phyloP scores from a whole-genome alignment of 2,113 vertebrate species.

The Phrynocephalus versicolor region DNA sequence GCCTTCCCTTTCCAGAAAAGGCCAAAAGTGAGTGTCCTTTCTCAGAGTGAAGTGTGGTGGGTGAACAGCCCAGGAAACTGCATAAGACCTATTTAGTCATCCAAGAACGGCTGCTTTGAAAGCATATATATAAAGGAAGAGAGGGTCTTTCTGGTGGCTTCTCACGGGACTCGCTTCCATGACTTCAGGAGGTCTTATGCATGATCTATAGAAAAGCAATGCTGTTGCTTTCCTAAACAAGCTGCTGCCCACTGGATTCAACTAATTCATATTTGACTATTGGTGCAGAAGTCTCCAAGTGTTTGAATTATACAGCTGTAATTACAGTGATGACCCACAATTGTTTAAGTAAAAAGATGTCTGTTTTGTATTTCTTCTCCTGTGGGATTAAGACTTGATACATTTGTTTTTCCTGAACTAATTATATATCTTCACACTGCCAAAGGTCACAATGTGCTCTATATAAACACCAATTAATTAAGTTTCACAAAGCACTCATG shows the following conservation, averaged over 20 bases:
- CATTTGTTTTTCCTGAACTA: background rate
- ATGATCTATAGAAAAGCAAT: background rate
- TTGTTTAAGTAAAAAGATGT: background rate
- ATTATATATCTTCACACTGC: background rate
- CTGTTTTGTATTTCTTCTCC: background rate
- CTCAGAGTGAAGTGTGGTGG: too few species aligned
- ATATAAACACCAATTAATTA: conserved; percentile 32
- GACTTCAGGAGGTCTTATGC: background rate
- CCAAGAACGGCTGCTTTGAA: too few species aligned
- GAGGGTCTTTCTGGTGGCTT: background rate
- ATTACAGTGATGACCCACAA: background rate
- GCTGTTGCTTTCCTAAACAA: background rate
- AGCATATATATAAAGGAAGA: too few species aligned
- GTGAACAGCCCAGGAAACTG: too few species aligned
- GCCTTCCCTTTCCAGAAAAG: too few species aligned
- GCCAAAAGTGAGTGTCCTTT: too few species aligned
- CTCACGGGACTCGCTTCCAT: background rate
- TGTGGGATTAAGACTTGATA: background rate
- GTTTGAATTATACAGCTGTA: background rate
- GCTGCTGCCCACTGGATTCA: background rate
- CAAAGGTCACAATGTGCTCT: background rate
- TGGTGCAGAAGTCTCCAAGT: background rate
- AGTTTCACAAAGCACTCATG: conserved; percentile 19
- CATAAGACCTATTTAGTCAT: too few species aligned
- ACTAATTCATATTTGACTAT: background rate